Evolutionary conservation across 2,113 vertebrate genomes (phyloP), one percentile per base, ranked within the genome.

Genomic region (Gymnobelideus leadbeateri): DNA sequence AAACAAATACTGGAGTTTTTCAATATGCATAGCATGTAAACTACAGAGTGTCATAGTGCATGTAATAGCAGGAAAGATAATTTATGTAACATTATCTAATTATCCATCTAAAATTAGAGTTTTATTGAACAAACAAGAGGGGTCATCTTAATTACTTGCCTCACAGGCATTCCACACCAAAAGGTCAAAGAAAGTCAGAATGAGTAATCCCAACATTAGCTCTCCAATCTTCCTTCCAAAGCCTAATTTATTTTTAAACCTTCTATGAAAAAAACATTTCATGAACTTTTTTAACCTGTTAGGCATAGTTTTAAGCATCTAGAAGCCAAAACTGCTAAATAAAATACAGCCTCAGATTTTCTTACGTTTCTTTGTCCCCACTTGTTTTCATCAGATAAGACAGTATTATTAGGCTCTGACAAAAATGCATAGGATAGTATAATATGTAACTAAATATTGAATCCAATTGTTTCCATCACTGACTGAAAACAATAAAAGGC

Each of bases 111-210:
- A 95, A 91, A 57, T 47, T 19, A 90, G 37, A 31, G 93, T 92
- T 51, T 89, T 55, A 91, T 25, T 92, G n/a, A 24, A 94, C 46
- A 96, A 57, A 91, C 46, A 94, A 95, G 77, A 93, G 84, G 25
- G 28, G 50, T 92, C 53, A 77, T 68, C 84, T 91, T 52, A 92
- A 51, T 95, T 57, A 90, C 24, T 9, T 94, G 68, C 90, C 52
- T 92, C 8, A 12, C 84, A 92, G 94, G n/a, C 37, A 31, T 0
- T 46, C 19, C 49, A 43, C 94, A 31, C 52, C 84, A 94, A 90
- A 95, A 92, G 51, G 95, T 96, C 26, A 94, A 94, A 95, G 37
- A 77, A 94, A 89, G 93, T 95, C 50, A 91, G 12, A 52, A 0
- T 92, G 92, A 96, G 53, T 91, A 92, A 91, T 52, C 51, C 2